These are phyloP conservation scores for Oreohelix idahoensis DNA, from an alignment of 1,140 invertebrate genomes.

Conservation along the genomic window DNA sequence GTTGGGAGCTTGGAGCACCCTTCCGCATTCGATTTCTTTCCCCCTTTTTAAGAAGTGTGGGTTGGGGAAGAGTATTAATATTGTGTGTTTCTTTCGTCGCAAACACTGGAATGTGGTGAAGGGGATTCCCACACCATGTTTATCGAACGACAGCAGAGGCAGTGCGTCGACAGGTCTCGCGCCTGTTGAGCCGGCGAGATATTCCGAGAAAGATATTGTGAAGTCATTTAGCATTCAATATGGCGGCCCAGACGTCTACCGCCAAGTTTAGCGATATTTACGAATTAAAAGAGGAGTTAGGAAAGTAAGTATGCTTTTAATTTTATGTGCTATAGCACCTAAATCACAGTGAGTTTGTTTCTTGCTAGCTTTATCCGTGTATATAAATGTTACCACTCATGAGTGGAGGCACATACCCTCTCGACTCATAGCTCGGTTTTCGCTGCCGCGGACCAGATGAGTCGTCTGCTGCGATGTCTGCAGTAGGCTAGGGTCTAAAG, in stretches of 20 bases:
- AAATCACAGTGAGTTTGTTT: background rate
- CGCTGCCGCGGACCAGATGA: background rate
- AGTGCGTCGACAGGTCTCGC: slow-evolving; percentile 12
- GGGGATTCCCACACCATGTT: background rate
- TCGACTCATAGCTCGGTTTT: slow-evolving; percentile 5
- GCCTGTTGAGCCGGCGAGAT: slow-evolving; percentile 56
- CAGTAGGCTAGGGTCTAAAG: background rate
- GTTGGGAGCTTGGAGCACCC: too few species aligned
- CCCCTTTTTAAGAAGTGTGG: too few species aligned
- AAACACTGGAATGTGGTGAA: background rate
- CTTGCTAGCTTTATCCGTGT: background rate
- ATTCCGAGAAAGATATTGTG: slow-evolving; percentile 51
- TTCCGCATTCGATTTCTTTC: too few species aligned
- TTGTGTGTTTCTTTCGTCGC: background rate
- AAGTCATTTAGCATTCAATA: slow-evolving; percentile 71
- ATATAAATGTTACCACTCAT: background rate
- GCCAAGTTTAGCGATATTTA: slow-evolving; percentile 97
- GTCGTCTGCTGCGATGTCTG: slow-evolving; percentile 25
- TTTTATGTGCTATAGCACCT: background rate
- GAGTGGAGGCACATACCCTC: background rate
- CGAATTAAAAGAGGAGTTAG: slow-evolving; percentile 99
- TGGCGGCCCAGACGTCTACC: slow-evolving; percentile 71
- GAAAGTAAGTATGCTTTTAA: slow-evolving; percentile 89
- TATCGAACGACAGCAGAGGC: slow-evolving; percentile 11
- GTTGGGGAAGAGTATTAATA: background rate